Conservation (phyloP, 2,113 vertebrate genomes). For the Naja naja region DNA sequence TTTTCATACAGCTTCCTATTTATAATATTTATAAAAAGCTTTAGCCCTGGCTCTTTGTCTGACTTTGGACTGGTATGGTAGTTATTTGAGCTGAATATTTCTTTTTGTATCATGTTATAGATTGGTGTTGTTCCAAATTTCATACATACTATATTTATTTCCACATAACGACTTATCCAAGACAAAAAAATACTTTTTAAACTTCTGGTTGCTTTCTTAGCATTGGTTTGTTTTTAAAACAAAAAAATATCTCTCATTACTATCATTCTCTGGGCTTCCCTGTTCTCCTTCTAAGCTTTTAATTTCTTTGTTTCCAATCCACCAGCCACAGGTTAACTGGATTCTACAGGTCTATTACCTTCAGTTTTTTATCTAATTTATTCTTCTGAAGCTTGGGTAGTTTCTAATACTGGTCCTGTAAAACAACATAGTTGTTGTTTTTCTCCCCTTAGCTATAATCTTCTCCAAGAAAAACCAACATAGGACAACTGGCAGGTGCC, state of each 20-base stretch:
- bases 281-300: slow-evolving; percentile 23
- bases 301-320: slow-evolving; percentile 26
- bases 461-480: background rate
- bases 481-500: background rate
- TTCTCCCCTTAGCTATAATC: background rate
- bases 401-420: background rate
- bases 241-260: slow-evolving; percentile 17
- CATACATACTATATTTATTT: background rate
- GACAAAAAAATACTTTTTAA: slow-evolving; percentile 16
- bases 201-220: background rate
- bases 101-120: background rate
- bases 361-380: background rate
- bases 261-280: background rate
- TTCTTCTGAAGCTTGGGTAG: background rate
- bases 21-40: background rate
- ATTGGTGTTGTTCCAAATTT: background rate
- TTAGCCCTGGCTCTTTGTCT: background rate
- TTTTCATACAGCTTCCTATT: background rate
- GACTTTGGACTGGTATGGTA: background rate
- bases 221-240: slow-evolving; percentile 17
- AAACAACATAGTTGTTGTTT: background rate
- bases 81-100: background rate
- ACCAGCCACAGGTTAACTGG: background rate
- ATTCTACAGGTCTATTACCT: slow-evolving; percentile 18
- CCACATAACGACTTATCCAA: slow-evolving; percentile 3